Evolutionary conservation across 2,888 invertebrate genomes (phyloP).

Genomic region (Drosophila tanythrix): DNA sequence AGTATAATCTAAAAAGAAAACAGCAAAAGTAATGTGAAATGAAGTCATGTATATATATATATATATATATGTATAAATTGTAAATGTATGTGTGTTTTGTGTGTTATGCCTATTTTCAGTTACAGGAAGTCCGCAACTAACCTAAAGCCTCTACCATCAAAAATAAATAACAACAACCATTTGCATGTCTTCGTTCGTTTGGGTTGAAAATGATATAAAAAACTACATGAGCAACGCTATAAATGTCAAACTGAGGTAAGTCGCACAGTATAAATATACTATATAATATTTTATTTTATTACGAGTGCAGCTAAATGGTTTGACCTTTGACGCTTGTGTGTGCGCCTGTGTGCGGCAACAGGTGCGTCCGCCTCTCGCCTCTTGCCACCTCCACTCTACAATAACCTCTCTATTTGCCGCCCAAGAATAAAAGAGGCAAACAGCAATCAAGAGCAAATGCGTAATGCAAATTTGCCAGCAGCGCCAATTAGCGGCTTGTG

Average conservation of each 20-base stretch:
- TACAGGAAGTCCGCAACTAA: conserved; percentile 11
- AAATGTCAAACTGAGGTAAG: conserved; percentile 83
- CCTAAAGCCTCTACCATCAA: conserved; percentile 8
- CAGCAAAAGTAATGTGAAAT: not conserved
- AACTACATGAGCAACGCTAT: conserved; percentile 79
- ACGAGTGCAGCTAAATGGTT: conserved; percentile 42
- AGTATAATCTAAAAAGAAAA: conserved; percentile 7
- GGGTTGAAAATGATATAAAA: conserved; percentile 80
- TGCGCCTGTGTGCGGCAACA: conserved; percentile 56
- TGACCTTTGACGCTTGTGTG: conserved; percentile 57
- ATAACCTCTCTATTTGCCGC: not conserved
- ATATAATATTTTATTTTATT: conserved; percentile 13
- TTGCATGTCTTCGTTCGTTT: conserved; percentile 81
- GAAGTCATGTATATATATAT: conserved; percentile 5
- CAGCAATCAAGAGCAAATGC: conserved; percentile 19
- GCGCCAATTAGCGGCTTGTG: conserved; percentile 23
- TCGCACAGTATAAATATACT: conserved; percentile 16
- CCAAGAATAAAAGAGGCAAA: conserved; percentile 2
- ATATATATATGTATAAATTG: not conserved
- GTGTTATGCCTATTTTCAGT: conserved; percentile 43
- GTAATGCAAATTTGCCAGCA: conserved; percentile 28
- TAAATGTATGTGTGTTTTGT: conserved; percentile 20
- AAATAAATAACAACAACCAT: conserved; percentile 47
- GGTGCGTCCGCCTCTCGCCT: conserved; percentile 48
- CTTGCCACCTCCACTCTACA: not conserved